Evolutionary conservation across 2,797 vertebrate species (phyloP).

Genomic region (Neosilurus hyrtlii): DNA sequence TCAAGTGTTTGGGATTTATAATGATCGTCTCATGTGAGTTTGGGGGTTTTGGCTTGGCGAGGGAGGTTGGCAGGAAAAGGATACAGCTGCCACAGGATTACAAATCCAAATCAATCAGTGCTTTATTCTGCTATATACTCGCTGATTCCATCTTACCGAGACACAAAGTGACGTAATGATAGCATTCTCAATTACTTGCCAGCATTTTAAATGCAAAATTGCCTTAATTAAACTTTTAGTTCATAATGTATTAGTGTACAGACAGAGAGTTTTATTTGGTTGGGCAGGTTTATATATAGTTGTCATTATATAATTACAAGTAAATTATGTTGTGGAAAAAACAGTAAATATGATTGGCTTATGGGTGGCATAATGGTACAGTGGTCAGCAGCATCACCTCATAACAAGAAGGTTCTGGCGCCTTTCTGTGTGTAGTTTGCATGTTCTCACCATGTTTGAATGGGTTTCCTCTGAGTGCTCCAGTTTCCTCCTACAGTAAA

Average conservation of each 20-base stretch:
- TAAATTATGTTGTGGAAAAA: too few species aligned
- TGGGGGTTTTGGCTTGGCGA: constrained; percentile 34
- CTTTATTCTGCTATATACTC: constrained; percentile 41
- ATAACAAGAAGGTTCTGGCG: too few species aligned
- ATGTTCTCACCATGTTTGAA: too few species aligned
- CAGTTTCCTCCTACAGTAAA: too few species aligned
- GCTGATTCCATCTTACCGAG: constrained; percentile 23
- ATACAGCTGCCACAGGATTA: constrained; percentile 53
- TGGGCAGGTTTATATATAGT: too few species aligned
- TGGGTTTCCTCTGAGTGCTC: too few species aligned
- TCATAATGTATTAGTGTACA: background rate
- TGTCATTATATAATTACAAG: background rate
- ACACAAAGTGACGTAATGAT: background rate
- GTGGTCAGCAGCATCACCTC: too few species aligned
- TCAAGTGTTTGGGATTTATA: constrained; percentile 47
- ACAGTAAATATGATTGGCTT: background rate
- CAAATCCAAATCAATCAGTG: constrained; percentile 44
- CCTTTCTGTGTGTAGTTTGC: too few species aligned
- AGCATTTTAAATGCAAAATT: background rate
- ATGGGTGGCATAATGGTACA: too few species aligned
- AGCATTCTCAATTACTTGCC: background rate
- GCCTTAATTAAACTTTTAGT: background rate
- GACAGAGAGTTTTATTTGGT: background rate
- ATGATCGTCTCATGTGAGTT: constrained; percentile 50
- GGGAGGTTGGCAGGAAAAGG: constrained; percentile 44